Conservation (phyloP, 2,888 invertebrate species). For the Papilio protenor region DNA sequence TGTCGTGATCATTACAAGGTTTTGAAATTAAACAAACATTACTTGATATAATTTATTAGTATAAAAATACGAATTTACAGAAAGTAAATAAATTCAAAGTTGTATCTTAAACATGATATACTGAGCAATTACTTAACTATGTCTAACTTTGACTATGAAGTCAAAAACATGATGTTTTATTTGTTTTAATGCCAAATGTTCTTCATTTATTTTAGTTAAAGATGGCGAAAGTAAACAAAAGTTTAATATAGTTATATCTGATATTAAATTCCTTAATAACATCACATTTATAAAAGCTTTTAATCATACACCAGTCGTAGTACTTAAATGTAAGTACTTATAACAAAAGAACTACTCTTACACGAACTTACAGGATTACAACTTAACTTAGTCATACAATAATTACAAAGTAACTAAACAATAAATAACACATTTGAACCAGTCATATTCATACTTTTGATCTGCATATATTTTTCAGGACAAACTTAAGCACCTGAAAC, state of each 20-base stretch:
- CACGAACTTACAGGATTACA: constrained; percentile 46
- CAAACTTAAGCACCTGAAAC: constrained; percentile 52
- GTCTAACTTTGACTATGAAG: constrained; percentile 27
- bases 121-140: constrained; percentile 43
- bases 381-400: constrained; percentile 45
- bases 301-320: constrained; percentile 22
- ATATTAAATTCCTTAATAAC: constrained; percentile 4
- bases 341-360: constrained; percentile 22
- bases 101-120: constrained; percentile 47
- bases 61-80: constrained; percentile 63
- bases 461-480: constrained; percentile 48
- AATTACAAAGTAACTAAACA: constrained; percentile 65
- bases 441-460: constrained; percentile 64
- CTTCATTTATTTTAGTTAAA: background rate
- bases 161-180: constrained; percentile 16
- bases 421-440: constrained; percentile 81
- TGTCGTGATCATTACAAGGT: background rate
- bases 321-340: constrained; percentile 17
- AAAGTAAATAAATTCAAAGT: constrained; percentile 47
- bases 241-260: background rate
- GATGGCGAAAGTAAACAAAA: constrained; percentile 1
- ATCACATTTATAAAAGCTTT: constrained; percentile 18
- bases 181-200: constrained; percentile 9
- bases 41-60: constrained; percentile 67
- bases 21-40: constrained; percentile 40